These are phyloP conservation scores for Oplegnathus fasciatus DNA, from an alignment of 2,113 vertebrate species.

Conservation along the genomic window DNA sequence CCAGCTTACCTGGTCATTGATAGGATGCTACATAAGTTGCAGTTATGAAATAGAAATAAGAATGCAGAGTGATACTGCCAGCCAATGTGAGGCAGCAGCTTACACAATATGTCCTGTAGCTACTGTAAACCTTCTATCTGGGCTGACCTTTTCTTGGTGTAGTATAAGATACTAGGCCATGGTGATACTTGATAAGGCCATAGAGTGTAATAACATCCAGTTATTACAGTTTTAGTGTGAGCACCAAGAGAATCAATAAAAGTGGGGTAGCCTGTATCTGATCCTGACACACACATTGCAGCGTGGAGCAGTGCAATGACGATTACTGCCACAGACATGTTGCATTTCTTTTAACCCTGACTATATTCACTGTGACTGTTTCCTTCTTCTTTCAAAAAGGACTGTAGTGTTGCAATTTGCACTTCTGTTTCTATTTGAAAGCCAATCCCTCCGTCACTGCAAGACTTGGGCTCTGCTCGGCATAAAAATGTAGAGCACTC, in stretches of 20 bases:
- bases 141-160: slow-evolving; percentile 1
- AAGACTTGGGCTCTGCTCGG: background rate
- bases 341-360: slow-evolving; percentile 14
- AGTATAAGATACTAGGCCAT: background rate
- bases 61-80: background rate
- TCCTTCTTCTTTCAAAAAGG: background rate
- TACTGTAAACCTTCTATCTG: background rate
- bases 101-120: background rate
- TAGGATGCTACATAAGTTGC: background rate
- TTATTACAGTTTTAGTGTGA: slow-evolving; percentile 55
- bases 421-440: slow-evolving; percentile 26
- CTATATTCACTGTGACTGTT: slow-evolving; percentile 12
- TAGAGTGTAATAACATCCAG: slow-evolving; percentile 41
- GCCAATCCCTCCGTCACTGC: background rate
- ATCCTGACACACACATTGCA: slow-evolving; percentile 42
- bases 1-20: background rate
- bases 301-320: slow-evolving; percentile 5
- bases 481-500: slow-evolving; percentile 5
- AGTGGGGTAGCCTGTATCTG: slow-evolving; percentile 21
- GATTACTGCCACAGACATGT: slow-evolving; percentile 12
- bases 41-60: background rate
- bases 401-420: slow-evolving; percentile 21
- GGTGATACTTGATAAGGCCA: slow-evolving; percentile 39
- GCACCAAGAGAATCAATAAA: slow-evolving; percentile 45
- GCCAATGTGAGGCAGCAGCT: background rate